Conservation (phyloP, 1,140 invertebrate genomes). For the Conopomorpha cramerella region DNA sequence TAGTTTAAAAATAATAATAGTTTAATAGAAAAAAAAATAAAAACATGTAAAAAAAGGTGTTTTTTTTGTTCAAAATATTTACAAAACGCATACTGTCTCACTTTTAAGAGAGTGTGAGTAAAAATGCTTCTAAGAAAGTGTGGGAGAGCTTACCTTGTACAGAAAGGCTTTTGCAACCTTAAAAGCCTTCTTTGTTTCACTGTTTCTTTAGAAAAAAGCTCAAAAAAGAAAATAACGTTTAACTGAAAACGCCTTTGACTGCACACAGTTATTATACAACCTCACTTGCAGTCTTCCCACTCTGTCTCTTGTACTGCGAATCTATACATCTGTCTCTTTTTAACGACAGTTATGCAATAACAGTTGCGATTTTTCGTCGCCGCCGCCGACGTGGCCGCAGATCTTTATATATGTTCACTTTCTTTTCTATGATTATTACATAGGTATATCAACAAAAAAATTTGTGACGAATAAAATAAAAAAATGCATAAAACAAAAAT, state of each 20-base stretch:
- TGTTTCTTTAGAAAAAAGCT: slow-evolving; percentile 26
- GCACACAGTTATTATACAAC: slow-evolving; percentile 49
- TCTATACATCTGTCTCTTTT: slow-evolving; percentile 19
- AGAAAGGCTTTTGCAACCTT: too few relatives aligned
- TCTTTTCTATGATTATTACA: not conserved
- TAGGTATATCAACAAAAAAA: too few relatives aligned
- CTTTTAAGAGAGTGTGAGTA: too few relatives aligned
- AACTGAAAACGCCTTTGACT: slow-evolving; percentile 48
- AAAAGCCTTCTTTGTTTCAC: too few relatives aligned
- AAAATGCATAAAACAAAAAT: too few relatives aligned
- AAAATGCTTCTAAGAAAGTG: too few relatives aligned
- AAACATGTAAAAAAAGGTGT: too few relatives aligned
- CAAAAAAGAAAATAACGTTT: slow-evolving; percentile 51
- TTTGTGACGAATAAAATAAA: too few relatives aligned
- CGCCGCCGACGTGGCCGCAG: slow-evolving; percentile 24
- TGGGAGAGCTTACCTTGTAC: too few relatives aligned
- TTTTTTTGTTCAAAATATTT: not conserved
- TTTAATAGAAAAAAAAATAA: too few relatives aligned
- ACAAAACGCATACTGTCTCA: not conserved
- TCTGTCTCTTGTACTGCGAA: slow-evolving; percentile 20
- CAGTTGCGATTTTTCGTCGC: slow-evolving; percentile 48
- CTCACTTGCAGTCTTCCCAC: slow-evolving; percentile 15
- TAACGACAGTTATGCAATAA: slow-evolving; percentile 53
- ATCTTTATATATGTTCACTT: slow-evolving; percentile 11
- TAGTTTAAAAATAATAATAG: too few relatives aligned